These are phyloP conservation scores for Aspidoscelis tigris DNA, from an alignment of 2,113 vertebrate species.

Conservation along the genomic window DNA sequence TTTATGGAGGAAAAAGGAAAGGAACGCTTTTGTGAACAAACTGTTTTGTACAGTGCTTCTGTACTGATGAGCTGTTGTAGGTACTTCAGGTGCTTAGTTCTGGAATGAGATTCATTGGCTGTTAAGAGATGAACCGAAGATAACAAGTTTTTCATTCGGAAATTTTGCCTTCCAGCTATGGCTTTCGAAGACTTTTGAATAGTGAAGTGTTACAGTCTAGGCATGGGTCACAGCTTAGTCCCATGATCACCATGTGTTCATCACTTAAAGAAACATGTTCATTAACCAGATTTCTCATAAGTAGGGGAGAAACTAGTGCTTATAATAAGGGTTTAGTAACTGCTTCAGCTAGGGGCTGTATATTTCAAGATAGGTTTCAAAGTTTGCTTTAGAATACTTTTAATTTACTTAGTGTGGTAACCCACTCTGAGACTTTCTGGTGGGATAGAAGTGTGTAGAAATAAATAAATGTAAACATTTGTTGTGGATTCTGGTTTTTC, in stretches of 20 bases:
- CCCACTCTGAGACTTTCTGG: too few species aligned
- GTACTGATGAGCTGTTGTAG: not conserved
- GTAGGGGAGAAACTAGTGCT: not conserved
- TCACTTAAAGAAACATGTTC: slow-evolving; percentile 11
- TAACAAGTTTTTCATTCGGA: slow-evolving; percentile 31
- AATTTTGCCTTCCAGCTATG: slow-evolving; percentile 53
- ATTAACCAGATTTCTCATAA: slow-evolving; percentile 39
- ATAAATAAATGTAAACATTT: too few species aligned
- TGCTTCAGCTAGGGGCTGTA: not conserved
- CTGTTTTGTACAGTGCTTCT: not conserved
- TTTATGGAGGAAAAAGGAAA: not conserved
- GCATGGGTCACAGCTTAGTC: slow-evolving; percentile 71
- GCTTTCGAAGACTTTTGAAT: slow-evolving; percentile 19
- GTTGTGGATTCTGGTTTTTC: not conserved
- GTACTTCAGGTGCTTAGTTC: slow-evolving; percentile 17
- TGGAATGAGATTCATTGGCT: not conserved
- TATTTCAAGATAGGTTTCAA: slow-evolving; percentile 24
- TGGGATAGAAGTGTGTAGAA: too few species aligned
- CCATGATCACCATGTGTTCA: slow-evolving; percentile 68
- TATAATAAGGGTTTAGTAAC: slow-evolving; percentile 32
- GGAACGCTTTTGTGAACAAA: not conserved
- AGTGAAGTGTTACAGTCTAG: slow-evolving; percentile 32
- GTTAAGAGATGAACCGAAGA: not conserved
- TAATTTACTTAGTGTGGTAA: too few species aligned
- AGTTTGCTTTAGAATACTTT: slow-evolving; percentile 13